Conservation (phyloP, 1,140 invertebrate genomes). For the Danaus melanippus region DNA sequence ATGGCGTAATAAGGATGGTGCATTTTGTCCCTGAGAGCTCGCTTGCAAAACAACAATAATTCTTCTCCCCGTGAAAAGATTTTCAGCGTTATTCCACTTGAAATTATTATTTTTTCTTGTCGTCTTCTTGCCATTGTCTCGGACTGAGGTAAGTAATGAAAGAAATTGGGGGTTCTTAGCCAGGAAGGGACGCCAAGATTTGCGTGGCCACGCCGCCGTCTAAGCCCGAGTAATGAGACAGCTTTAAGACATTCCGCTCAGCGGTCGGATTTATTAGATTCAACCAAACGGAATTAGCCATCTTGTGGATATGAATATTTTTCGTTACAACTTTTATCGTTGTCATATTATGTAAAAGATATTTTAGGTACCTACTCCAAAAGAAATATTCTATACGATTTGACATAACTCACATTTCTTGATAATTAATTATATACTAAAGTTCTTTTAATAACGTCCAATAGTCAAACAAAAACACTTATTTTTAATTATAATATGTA, state of each 20-base stretch:
- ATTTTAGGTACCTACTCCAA: too few relatives aligned
- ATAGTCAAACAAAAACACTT: neutral
- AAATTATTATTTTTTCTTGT: conserved; percentile 70
- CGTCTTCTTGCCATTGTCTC: conserved; percentile 69
- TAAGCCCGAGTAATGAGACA: conserved; percentile 67
- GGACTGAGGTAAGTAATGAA: conserved; percentile 69
- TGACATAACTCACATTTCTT: too few relatives aligned
- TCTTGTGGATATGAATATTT: conserved; percentile 20
- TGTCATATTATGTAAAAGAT: too few relatives aligned
- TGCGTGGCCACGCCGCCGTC: conserved; percentile 54
- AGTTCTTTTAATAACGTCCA: neutral
- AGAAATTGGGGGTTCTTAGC: conserved; percentile 65
- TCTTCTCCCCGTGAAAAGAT: conserved; percentile 70
- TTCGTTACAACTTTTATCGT: conserved; percentile 20
- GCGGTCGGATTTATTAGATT: conserved; percentile 60
- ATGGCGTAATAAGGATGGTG: conserved; percentile 68
- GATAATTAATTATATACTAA: too few relatives aligned
- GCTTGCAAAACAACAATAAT: conserved; percentile 72
- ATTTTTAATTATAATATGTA: neutral
- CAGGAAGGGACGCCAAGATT: conserved; percentile 59
- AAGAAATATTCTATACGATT: too few relatives aligned
- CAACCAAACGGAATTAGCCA: conserved; percentile 50
- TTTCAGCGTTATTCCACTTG: conserved; percentile 71
- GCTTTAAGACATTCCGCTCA: conserved; percentile 54
- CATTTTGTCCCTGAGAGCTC: conserved; percentile 68